These are phyloP conservation scores for Gyrodactylus bullatarudis DNA, from an alignment of 1,140 invertebrate genomes.

Conservation along the genomic window DNA sequence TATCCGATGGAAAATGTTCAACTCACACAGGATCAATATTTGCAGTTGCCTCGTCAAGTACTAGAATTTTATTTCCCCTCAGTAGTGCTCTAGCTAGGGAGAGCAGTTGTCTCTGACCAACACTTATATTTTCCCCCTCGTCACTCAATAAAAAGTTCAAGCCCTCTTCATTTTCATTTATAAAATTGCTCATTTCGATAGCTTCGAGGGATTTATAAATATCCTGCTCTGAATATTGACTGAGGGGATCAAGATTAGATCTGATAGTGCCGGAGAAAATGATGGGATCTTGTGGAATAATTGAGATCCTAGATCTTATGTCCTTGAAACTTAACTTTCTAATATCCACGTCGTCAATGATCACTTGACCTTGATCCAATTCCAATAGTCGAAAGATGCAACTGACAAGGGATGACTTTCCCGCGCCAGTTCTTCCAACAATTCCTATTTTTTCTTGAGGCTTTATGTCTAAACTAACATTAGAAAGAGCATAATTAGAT, in stretches of 20 bases:
- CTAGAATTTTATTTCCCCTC: constrained; percentile 20
- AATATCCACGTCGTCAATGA: constrained; percentile 15
- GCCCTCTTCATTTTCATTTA: background rate
- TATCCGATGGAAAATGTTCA: background rate
- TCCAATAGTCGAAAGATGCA: constrained; percentile 26
- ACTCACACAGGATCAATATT: constrained; percentile 33
- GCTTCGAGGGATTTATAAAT: constrained; percentile 12
- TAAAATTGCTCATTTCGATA: background rate
- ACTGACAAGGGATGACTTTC: constrained; percentile 26
- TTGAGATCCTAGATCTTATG: constrained; percentile 15
- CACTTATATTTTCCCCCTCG: constrained; percentile 10
- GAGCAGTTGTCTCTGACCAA: constrained; percentile 21
- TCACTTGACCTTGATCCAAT: constrained; percentile 14
- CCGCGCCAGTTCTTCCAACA: constrained; percentile 17
- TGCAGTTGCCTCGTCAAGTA: constrained; percentile 57
- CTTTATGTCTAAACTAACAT: constrained; percentile 3
- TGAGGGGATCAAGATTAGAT: constrained; percentile 6
- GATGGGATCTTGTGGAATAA: constrained; percentile 18
- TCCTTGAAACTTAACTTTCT: constrained; percentile 14
- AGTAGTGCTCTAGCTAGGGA: constrained; percentile 20
- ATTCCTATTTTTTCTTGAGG: constrained; percentile 6
- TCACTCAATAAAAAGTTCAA: background rate
- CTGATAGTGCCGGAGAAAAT: constrained; percentile 11
- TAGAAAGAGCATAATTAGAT: constrained; percentile 11
- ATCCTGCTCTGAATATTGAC: background rate